Evolutionary conservation across 2,113 vertebrate genomes (phyloP).

Genomic region (Zapus hudsonius): DNA sequence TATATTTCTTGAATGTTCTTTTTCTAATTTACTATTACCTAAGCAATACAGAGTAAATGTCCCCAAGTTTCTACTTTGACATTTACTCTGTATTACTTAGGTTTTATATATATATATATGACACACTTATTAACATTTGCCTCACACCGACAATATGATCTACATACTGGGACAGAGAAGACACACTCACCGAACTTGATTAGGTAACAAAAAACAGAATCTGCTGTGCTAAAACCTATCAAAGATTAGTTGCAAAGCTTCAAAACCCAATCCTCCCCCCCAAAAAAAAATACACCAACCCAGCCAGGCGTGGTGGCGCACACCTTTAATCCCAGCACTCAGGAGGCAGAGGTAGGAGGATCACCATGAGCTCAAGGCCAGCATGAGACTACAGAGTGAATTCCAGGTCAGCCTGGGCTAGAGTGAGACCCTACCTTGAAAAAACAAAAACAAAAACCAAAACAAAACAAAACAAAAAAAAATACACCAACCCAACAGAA

Average conservation of each 20-base stretch:
- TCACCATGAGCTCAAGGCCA: too few relatives aligned
- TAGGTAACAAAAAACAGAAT: slow-evolving; percentile 34
- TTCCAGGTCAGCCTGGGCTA: too few relatives aligned
- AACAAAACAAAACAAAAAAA: too few relatives aligned
- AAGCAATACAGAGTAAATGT: not conserved
- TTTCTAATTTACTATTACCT: slow-evolving; percentile 5
- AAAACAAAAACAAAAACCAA: too few relatives aligned
- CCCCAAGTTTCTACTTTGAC: too few relatives aligned
- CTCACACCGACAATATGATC: not conserved
- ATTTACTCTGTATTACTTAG: too few relatives aligned
- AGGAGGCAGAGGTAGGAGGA: too few relatives aligned
- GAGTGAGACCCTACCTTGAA: too few relatives aligned
- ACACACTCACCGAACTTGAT: not conserved
- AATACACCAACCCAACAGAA: not conserved
- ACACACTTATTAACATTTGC: not conserved
- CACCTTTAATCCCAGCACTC: too few relatives aligned
- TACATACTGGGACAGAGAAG: not conserved
- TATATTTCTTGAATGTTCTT: not conserved
- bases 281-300: too few relatives aligned
- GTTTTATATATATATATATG: not conserved
- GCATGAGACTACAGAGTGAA: too few relatives aligned
- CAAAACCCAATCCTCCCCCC: slow-evolving; percentile 39
- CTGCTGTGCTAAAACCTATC: not conserved
- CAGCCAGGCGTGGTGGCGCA: too few relatives aligned
- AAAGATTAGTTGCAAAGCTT: not conserved